These are phyloP conservation scores for Aricia agestis DNA, from an alignment of 1,140 invertebrate species.

Conservation along the genomic window DNA sequence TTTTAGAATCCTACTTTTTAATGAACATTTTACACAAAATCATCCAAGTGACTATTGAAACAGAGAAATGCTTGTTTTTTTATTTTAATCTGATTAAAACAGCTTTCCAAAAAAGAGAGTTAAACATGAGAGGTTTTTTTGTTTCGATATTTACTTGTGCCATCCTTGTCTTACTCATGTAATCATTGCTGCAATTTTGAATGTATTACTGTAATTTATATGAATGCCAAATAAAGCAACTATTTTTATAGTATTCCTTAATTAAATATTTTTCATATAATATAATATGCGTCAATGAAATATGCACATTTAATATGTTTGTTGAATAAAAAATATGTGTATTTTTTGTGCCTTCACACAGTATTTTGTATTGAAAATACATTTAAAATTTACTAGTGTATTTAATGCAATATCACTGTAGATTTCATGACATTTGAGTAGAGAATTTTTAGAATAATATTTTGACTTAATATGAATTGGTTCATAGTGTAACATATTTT, in stretches of 20 bases:
- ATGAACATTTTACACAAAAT: constrained; percentile 54
- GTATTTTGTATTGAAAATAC: constrained; percentile 50
- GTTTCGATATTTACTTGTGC: not conserved
- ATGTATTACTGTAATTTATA: constrained; percentile 27
- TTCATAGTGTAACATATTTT: constrained; percentile 3
- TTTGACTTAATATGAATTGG: constrained; percentile 4
- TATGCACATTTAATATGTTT: constrained; percentile 32
- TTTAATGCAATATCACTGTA: constrained; percentile 41
- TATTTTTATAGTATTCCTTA: constrained; percentile 68
- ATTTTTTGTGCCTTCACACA: constrained; percentile 68
- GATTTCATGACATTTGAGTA: constrained; percentile 3
- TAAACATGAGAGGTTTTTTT: not conserved
- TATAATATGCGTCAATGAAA: constrained; percentile 39
- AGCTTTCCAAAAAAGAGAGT: too few species aligned
- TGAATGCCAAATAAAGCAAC: constrained; percentile 62
- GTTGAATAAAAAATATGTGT: constrained; percentile 33
- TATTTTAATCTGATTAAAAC: too few species aligned
- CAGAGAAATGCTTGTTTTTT: not conserved
- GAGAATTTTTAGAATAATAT: not conserved
- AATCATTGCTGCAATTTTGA: constrained; percentile 18
- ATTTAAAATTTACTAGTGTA: constrained; percentile 45
- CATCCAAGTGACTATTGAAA: constrained; percentile 26
- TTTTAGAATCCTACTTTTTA: constrained; percentile 58
- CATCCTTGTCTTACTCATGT: not conserved
- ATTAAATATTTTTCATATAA: constrained; percentile 52